Base-by-base conservation (phyloP, 2,888 invertebrate species). In the Xestobium rufovillosum region DNA sequence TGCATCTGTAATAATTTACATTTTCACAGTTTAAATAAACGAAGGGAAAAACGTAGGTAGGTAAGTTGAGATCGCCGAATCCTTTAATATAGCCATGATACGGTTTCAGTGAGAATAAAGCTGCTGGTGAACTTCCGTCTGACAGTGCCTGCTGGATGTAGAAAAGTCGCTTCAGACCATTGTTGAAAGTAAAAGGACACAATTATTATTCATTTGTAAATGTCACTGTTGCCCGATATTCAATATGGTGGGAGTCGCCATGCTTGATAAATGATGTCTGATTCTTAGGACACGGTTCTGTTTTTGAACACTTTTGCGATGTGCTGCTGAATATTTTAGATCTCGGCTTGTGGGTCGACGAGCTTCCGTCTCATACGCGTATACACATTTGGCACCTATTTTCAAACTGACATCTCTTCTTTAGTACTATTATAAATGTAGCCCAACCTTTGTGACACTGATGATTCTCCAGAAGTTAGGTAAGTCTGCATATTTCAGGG, bases 171-270 rank as follows among this genome's bases (percentile, higher is more conserved):
- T 52, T 56, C 56, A 50, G 48, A 43, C 53, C 45, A 57, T 61
- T 60, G 59, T 61, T 51, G 58, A 60, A 61, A 61, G 61, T 61
- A 61, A 65, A 64, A 64, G 64, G 65, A 61, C 64, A 63, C 62
- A 64, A 66, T 65, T 65, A 65, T 65, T 64, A 65, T 66, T 65
- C 66, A 66, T 66, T 65, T 66, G 63, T 65, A 63, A 65, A 64
- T 64, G 66, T 66, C 66, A 66, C 59, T 57, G 54, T 55, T 62
- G 64, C 57, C 61, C 65, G 62, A 66, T 65, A 65, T 66, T 66
- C 63, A 65, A 66, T 66, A 65, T 63, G 61, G 63, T 64, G 60
- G 64, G 64, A 63, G 65, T 65, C 57, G 53, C 55, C 61, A 62
- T 61, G 37, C 50, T 59, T 64, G 64, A 65, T 65, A 65, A 65